Evolutionary conservation across 2,888 invertebrate species (phyloP), one percentile per base, ranked within the genome.

Genomic region (Orthosia gracilis): DNA sequence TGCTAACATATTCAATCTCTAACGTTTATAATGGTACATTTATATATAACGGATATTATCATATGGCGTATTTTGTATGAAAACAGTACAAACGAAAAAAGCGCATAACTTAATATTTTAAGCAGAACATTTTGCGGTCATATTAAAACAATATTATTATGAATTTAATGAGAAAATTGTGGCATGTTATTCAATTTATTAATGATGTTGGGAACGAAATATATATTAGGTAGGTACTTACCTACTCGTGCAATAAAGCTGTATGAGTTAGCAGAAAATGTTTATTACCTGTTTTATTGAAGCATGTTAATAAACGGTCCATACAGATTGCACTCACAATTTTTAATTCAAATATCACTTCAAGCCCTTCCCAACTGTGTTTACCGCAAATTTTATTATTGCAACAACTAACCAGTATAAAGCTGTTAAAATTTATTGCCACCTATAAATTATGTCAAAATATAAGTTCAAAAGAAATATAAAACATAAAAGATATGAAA

Each of bases 11-110:
- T 66, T 59, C 59, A 69, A 55, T 61, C 13, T 52, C 17, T 9
- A 40, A 13, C 1, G 40, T 55, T 64, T 65, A 21, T 58, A 69
- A 69, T 69, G 40, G 40, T 5, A 65, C 26, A 31, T n/a, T n/a
- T 45, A 26, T 4, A 73, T 75, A 40, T 21, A 21, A 62, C 49
- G 50, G 57, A 65, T 66, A 69, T 49, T 69, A 58, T n/a, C n/a
- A 81, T 54, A 45, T 26, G 23, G 45, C 49, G 58, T 47, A 79
- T 54, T 73, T 67, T 67, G 58, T 66, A 23, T 50, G 13, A 21
- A 40, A 65, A 18, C 17, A 76, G 52, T 21, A 65, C 26, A 40
- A 47, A 74, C 2, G 40, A 1, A 40, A 40, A 49, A 59, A 17
- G 23, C 57, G 50, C 17, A 52, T 65, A 49, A 21, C 45, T 47